Base-by-base conservation (phyloP, 1,140 invertebrate species). In the Platorchestia sp. region DNA sequence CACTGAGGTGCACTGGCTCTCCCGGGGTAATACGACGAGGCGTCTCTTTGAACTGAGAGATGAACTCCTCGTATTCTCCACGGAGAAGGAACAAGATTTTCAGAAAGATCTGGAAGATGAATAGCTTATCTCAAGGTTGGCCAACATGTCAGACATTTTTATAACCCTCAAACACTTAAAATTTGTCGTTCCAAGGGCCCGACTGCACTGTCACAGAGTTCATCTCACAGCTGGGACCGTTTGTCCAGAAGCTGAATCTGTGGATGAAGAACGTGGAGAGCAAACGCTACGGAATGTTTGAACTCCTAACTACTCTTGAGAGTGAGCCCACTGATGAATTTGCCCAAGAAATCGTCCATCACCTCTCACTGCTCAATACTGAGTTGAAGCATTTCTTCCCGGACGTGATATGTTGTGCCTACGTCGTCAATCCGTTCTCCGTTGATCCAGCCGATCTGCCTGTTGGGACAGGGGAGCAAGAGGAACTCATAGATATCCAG, bases 81-180 rank as follows among this genome's bases (percentile, higher is more conserved):
- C 75, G 45, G 36, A 47, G 95, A 95, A 95, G 59, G 45, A 75
- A 45, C 45, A 75, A 16, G 95, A 53, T 51, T 95, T 95, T 75
- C 47, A 53, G 40, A 51, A 14, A 45, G 45, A 95, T 51, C 95
- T 95, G 36, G 40, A 51, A 16, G 95, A 95, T 41, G 45, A 95
- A 22, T 22, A 41, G 95, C 45, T 51, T 53, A 95, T 45, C 10
- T 53, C 95, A 75, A 95, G n/a, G 95, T 75, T 95, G 44, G 95
- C 95, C 59, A 47, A 95, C 59, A 22, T 90, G 87, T 95, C 95
- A 95, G 95, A 95, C 59, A 95, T 95, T 53, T 95, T 95, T 95
- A 40, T 16, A 53, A 42, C 47, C 45, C 45, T 95, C 44, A 95
- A 95, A 22, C 47, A n/a, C 45, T 75, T 95, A 51, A 95, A n/a